These are phyloP conservation scores for Bucco capensis DNA, from an alignment of 2,113 vertebrate species.

Conservation along the genomic window DNA sequence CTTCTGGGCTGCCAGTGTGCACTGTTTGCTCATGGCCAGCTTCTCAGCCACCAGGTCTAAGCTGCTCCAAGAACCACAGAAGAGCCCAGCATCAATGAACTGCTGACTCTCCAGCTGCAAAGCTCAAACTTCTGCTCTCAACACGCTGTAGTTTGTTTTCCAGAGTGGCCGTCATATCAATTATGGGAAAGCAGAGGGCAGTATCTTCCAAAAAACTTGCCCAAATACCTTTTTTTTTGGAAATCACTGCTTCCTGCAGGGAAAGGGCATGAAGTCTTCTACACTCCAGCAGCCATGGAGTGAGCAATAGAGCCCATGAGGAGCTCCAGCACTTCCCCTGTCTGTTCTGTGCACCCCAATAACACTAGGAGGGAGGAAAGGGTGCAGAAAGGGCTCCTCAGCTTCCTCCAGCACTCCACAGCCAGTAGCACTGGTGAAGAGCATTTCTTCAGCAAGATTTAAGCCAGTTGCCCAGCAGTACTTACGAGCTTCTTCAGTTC, in stretches of 20 bases:
- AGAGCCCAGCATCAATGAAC: not conserved
- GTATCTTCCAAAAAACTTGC: not conserved
- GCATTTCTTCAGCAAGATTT: not conserved
- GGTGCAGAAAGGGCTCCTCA: not conserved
- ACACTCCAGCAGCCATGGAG: not conserved
- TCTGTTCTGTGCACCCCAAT: not conserved
- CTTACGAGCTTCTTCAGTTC: conserved; percentile 93
- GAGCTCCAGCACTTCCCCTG: not conserved
- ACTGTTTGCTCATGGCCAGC: too few species aligned
- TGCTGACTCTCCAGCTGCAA: not conserved
- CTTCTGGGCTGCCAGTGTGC: too few species aligned
- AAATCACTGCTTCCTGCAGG: not conserved
- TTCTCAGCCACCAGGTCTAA: too few species aligned
- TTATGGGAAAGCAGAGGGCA: not conserved
- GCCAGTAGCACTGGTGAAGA: fast-evolving
- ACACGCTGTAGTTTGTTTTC: not conserved
- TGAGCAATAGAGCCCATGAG: not conserved
- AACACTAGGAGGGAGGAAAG: not conserved
- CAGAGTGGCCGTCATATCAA: not conserved
- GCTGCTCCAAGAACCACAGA: not conserved
- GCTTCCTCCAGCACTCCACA: not conserved
- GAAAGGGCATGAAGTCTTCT: not conserved
- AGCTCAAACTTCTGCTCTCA: not conserved
- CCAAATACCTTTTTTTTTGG: not conserved
- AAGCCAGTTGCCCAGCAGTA: not conserved